Evolutionary conservation across 1,140 invertebrate genomes (phyloP).

Genomic region (Trichonephila clavata): DNA sequence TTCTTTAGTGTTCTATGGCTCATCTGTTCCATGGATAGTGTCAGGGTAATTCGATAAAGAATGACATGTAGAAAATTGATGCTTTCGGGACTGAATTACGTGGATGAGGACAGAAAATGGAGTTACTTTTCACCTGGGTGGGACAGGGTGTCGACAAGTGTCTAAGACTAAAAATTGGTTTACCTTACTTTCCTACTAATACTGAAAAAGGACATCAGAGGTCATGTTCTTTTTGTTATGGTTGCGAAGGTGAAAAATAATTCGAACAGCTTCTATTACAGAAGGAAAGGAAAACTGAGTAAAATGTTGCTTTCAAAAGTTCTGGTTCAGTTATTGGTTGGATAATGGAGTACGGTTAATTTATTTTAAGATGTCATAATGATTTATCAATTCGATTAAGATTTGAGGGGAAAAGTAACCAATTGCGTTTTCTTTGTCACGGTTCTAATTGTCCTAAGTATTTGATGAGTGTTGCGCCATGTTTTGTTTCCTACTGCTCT

Average conservation of each 20-base stretch:
- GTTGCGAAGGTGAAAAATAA: not conserved
- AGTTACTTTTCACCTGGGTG: not conserved
- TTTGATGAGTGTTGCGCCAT: no score
- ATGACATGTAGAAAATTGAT: not conserved
- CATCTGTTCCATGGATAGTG: not conserved
- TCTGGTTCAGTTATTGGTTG: no score
- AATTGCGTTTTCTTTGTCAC: no score
- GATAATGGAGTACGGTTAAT: no score
- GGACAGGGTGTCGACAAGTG: not conserved
- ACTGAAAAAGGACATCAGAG: not conserved
- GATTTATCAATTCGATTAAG: no score
- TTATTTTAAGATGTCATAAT: no score
- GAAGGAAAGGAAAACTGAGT: not conserved
- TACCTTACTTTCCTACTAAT: not conserved
- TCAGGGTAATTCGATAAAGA: not conserved
- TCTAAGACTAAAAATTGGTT: not conserved
- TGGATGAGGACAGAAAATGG: not conserved
- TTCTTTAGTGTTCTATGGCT: not conserved
- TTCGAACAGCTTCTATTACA: not conserved
- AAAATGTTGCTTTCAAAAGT: no score
- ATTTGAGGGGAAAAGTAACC: no score
- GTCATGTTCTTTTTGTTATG: not conserved
- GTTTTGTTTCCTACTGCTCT: no score
- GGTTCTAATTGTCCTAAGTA: no score
- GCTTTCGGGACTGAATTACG: not conserved